Conservation (phyloP, 1,140 invertebrate species). For the Apis cerana region DNA sequence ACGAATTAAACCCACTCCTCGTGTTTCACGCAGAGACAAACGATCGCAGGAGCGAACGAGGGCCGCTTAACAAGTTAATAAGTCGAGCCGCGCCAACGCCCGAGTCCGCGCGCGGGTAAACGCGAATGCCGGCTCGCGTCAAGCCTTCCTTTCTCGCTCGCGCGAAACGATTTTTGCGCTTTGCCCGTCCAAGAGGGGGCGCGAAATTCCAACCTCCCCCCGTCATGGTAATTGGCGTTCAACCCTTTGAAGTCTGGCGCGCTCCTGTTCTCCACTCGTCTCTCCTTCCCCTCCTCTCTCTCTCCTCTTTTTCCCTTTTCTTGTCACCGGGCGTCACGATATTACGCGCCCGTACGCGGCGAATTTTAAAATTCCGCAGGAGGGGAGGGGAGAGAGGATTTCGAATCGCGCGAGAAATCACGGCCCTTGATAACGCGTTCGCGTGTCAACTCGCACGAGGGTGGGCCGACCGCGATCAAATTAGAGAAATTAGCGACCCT, state of each 20-base stretch:
- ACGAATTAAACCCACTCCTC: neutral
- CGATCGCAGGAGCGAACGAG: slow-evolving; percentile 20
- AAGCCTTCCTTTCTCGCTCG: slow-evolving; percentile 33
- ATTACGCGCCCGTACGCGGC: slow-evolving; percentile 1
- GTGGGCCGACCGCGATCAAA: slow-evolving; percentile 50
- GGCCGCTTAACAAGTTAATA: slow-evolving; percentile 48
- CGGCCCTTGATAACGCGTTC: slow-evolving; percentile 51
- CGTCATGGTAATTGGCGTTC: slow-evolving; percentile 44
- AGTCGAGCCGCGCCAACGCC: slow-evolving; percentile 30
- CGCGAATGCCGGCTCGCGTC: slow-evolving; percentile 33
- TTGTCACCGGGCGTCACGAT: slow-evolving; percentile 24
- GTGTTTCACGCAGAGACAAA: neutral
- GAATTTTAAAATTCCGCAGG: slow-evolving; percentile 51
- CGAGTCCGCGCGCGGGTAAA: slow-evolving; percentile 39
- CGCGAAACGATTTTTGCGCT: slow-evolving; percentile 30
- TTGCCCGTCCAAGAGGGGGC: slow-evolving; percentile 19
- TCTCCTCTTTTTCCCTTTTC: neutral
- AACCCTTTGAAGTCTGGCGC: slow-evolving; percentile 61
- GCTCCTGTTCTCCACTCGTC: slow-evolving; percentile 15
- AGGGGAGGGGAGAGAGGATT: neutral
- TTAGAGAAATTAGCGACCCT: slow-evolving; percentile 66
- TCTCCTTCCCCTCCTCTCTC: slow-evolving; percentile 2
- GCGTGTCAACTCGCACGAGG: neutral
- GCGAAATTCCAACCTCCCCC: slow-evolving; percentile 19
- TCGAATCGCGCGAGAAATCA: slow-evolving; percentile 23